phyloP scores from a whole-genome alignment of 2,113 vertebrate genomes.

The Callorhinus ursinus region DNA sequence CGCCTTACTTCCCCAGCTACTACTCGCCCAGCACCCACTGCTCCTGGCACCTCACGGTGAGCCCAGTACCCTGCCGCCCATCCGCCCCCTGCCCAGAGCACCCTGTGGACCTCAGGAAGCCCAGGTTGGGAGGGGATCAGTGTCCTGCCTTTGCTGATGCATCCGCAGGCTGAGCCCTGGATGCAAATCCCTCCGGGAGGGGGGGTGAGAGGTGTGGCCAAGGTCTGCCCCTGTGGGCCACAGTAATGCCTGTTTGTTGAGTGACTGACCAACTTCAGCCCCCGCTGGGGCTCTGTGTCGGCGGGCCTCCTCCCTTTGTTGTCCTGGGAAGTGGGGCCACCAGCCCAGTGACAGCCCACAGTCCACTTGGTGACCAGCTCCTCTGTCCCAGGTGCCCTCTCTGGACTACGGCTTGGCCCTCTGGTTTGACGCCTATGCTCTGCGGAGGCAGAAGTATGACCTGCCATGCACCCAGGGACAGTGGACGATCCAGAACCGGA shows the following conservation, averaged over 20 bases:
- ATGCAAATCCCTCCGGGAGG: background rate
- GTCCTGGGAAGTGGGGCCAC: background rate
- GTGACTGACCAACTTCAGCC: background rate
- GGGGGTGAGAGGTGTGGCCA: background rate
- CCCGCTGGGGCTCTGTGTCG: background rate
- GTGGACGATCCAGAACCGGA: slow-evolving; percentile 94
- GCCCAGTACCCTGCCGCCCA: background rate
- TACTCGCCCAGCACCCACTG: slow-evolving; percentile 94
- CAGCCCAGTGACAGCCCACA: fast-evolving
- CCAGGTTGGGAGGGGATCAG: background rate
- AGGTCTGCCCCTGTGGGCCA: background rate
- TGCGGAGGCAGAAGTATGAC: slow-evolving; percentile 88
- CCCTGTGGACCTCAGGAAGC: fast-evolving
- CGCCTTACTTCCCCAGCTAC: slow-evolving; percentile 95
- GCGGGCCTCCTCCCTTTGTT: background rate
- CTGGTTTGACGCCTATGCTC: slow-evolving; percentile 93
- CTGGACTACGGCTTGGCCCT: slow-evolving; percentile 90
- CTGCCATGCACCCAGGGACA: slow-evolving; percentile 93
- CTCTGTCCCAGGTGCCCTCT: slow-evolving; percentile 88
- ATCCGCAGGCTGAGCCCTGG: background rate
- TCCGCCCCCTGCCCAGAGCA: background rate
- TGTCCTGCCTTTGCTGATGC: background rate
- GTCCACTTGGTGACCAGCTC: too few relatives aligned
- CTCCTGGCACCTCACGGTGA: slow-evolving; percentile 94
- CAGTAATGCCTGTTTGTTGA: background rate